Evolutionary conservation across 2,888 invertebrate genomes (phyloP), one percentile per base, ranked within the genome.

Genomic region (Tipula confusa): DNA sequence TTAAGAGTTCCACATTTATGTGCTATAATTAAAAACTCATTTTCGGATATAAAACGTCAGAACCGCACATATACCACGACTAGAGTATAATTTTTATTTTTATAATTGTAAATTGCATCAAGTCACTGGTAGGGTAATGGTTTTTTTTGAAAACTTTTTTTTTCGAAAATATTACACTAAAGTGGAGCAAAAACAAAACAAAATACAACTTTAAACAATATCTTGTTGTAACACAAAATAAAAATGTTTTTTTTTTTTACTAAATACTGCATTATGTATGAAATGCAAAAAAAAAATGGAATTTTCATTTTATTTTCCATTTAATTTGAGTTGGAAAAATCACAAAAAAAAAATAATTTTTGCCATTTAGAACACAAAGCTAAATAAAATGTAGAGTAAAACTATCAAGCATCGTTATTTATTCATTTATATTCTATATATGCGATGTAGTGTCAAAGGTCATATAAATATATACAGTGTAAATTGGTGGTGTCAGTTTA

Each of bases 261-360:
- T n/a, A n/a, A 64, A 18, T 64, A 64, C 64, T 64, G 64, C 64
- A 64, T 64, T 64, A 64, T 64, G 64, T 64, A 64, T 64, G 64
- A 64, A 64, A 64, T 64, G 64, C 64, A 64, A 64, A 64, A 64
- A 43, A 43, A 43, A 43, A 43, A 64, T 64, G 64, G 64, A 64
- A 24, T 64, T 64, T 64, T 64, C 64, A 24, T 64, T 64, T 64
- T 64, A 64, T 64, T 64, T 64, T 64, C 64, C 64, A 64, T 64
- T 64, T 24, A 64, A 64, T 64, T 64, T 64, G 64, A 24, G 64
- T 64, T 64, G 24, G 24, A 64, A 64, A 64, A 64, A 64, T 64
- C 64, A 64, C 64, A 64, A 64, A 18, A 64, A 64, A 43, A 64
- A 24, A 43, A 64, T 43, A n/a, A 15, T 43, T 15, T n/a, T n/a